Evolutionary conservation across 23 tunicate genomes (phyloP).

Genomic region (Halocynthia roretzi): DNA sequence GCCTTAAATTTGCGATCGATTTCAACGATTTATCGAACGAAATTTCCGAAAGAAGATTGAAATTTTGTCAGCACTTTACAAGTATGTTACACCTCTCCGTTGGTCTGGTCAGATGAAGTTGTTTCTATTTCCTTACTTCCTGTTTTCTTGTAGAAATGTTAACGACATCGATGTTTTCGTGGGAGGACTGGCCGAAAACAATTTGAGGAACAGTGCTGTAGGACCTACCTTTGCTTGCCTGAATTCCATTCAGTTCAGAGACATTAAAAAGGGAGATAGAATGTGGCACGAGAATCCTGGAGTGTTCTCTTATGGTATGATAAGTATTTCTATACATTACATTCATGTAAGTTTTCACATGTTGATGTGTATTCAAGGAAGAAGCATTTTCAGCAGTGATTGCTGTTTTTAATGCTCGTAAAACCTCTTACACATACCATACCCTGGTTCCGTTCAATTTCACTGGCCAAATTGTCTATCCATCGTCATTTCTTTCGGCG

Average conservation of each 20-base stretch:
- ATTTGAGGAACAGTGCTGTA: conserved; percentile 37
- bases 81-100: background rate
- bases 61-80: background rate
- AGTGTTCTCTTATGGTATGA: conserved; percentile 32
- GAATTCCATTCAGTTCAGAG: conserved; percentile 67
- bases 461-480: no score
- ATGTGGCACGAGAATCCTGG: conserved; percentile 76
- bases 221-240: conserved; percentile 84
- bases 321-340: background rate
- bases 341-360: no score
- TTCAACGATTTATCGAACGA: conserved; percentile 37
- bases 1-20: conserved; percentile 28
- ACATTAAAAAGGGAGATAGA: conserved; percentile 69
- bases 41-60: conserved; percentile 18
- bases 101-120: background rate
- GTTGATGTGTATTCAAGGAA: no score
- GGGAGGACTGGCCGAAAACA: conserved; percentile 68
- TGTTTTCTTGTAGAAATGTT: conserved; percentile 40
- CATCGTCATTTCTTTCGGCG: no score
- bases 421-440: no score
- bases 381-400: no score
- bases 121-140: background rate
- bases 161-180: conserved; percentile 76
- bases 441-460: no score
- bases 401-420: no score